Conservation (phyloP, 2,888 invertebrate species). For the Thumatha senex region DNA sequence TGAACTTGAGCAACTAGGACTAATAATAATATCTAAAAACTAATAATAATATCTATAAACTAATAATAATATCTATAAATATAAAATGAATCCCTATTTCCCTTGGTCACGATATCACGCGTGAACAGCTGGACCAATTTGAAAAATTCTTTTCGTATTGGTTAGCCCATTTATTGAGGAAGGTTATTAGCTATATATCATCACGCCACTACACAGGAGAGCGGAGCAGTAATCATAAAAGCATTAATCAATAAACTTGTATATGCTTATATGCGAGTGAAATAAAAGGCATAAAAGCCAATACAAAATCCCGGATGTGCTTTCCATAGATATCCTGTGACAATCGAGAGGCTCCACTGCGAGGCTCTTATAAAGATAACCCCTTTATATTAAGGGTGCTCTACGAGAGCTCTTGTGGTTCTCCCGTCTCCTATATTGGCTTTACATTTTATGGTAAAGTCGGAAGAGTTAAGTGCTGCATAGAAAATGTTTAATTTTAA, state of each 20-base stretch:
- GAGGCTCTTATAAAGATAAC: constrained; percentile 47
- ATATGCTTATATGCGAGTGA: neutral
- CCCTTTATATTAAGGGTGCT: constrained; percentile 56
- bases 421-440: constrained; percentile 25
- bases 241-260: neutral
- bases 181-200: no score
- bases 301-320: constrained; percentile 10
- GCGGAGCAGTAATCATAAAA: no score
- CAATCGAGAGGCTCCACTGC: constrained; percentile 34
- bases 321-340: constrained; percentile 34
- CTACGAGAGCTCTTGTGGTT: constrained; percentile 31
- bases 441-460: constrained; percentile 37
- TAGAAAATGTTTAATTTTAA: neutral
- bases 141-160: no score
- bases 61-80: no score
- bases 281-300: constrained; percentile 2
- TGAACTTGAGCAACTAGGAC: no score
- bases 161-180: no score
- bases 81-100: no score
- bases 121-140: no score
- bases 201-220: no score
- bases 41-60: no score
- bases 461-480: constrained; percentile 9
- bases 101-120: no score
- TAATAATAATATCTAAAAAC: no score